A percentile compares a stretch with the other conserved stretches of the same genome.
These are phyloP conservation scores for Congeria kusceri DNA, from an alignment of 2,888 invertebrate species.

Conservation along the genomic window DNA sequence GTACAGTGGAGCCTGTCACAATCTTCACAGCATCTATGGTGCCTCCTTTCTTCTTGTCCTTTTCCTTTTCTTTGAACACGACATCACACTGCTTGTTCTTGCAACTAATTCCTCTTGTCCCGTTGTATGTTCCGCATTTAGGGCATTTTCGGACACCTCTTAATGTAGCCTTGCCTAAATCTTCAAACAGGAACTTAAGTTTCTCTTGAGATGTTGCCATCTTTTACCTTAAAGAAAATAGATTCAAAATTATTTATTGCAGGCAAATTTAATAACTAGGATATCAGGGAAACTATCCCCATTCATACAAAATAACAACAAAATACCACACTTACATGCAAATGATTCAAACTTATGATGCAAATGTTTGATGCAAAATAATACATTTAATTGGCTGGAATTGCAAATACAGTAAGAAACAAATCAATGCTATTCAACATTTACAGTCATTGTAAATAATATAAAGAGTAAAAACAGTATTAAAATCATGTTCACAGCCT, in stretches of 20 bases:
- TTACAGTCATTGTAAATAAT: no score
- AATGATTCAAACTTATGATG: no score
- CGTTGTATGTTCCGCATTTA: constrained; percentile 91
- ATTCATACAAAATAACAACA: no score
- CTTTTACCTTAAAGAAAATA: constrained; percentile 15
- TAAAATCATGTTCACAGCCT: no score
- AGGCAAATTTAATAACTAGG: background rate
- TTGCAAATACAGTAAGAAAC: no score
- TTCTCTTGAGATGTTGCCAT: constrained; percentile 76
- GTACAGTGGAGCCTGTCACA: constrained; percentile 87
- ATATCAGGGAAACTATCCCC: no score
- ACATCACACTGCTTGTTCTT: constrained; percentile 90
- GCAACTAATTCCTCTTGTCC: constrained; percentile 90
- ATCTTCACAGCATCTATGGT: constrained; percentile 90
- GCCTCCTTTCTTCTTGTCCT: constrained; percentile 86
- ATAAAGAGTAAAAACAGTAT: no score
- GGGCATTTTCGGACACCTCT: constrained; percentile 91
- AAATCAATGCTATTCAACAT: no score
- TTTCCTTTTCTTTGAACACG: constrained; percentile 88
- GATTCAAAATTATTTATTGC: background rate
- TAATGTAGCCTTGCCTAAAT: constrained; percentile 89
- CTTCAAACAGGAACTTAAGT: constrained; percentile 85
- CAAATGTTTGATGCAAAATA: no score
- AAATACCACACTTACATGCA: no score
- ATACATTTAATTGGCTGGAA: no score